Conservation (phyloP, 2,797 vertebrate species). For the Percopsis omiscomaycus region DNA sequence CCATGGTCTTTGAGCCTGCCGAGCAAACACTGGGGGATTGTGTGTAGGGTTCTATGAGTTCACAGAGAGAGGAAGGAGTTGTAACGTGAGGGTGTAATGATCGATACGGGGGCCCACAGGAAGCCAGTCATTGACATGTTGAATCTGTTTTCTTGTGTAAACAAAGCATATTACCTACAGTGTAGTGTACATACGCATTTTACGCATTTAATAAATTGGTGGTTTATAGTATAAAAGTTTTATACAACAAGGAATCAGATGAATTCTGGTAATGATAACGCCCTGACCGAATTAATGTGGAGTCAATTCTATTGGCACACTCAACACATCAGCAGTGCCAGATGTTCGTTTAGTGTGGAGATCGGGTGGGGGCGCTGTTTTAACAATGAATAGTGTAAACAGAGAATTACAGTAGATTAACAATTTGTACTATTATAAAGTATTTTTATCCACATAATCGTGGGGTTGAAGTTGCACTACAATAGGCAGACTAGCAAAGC, state of each 20-base stretch:
- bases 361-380: conserved; percentile 14
- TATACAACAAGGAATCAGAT: too few relatives aligned
- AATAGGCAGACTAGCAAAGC: background rate
- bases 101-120: too few relatives aligned
- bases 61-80: too few relatives aligned
- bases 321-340: conserved; percentile 37
- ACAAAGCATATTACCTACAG: too few relatives aligned
- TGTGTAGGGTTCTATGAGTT: too few relatives aligned
- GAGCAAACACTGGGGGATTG: background rate
- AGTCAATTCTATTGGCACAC: conserved; percentile 53
- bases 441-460: background rate
- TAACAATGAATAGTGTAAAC: conserved; percentile 15
- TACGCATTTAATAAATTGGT: too few relatives aligned
- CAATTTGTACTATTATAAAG: conserved; percentile 17
- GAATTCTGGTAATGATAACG: too few relatives aligned
- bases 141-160: too few relatives aligned
- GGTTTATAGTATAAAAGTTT: too few relatives aligned
- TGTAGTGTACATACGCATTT: too few relatives aligned
- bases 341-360: conserved; percentile 34
- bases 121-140: too few relatives aligned
- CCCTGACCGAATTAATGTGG: conserved; percentile 50
- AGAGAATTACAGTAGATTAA: conserved; percentile 41
- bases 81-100: too few relatives aligned
- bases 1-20: background rate
- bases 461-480: background rate